These are phyloP conservation scores for Drosophila rhopaloa DNA, from an alignment of 1,140 invertebrate genomes.

Conservation along the genomic window DNA sequence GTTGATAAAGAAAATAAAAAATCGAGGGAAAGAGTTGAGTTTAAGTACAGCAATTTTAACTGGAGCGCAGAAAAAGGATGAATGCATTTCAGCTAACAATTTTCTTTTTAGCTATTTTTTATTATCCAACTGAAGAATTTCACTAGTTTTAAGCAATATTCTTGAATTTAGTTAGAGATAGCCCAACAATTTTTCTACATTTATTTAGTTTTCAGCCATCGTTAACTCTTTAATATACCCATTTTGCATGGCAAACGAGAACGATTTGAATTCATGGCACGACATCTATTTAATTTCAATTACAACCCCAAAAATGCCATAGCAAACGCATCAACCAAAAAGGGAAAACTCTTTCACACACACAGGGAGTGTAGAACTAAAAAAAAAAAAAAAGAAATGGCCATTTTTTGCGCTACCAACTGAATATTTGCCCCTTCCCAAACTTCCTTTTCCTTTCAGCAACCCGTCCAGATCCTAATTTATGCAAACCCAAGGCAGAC, in stretches of 20 bases:
- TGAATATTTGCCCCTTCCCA: conserved; percentile 24
- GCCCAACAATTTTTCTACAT: background rate
- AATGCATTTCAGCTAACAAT: conserved; percentile 2
- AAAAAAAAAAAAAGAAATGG: conserved; percentile 13
- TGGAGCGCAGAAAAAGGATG: background rate
- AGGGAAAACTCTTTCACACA: conserved; percentile 41
- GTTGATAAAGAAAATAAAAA: conserved; percentile 17
- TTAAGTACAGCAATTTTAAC: conserved; percentile 2
- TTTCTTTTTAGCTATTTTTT: background rate
- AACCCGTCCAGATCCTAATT: conserved; percentile 62
- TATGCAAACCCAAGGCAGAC: conserved; percentile 73
- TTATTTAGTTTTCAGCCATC: background rate
- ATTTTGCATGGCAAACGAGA: conserved; percentile 29
- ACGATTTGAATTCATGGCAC: conserved; percentile 79
- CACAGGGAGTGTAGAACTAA: conserved; percentile 2
- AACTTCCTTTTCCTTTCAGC: conserved; percentile 18
- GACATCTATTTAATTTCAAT: conserved; percentile 83
- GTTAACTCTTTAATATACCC: conserved; percentile 54
- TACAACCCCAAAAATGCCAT: conserved; percentile 77
- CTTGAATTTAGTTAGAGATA: background rate
- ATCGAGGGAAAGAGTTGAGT: background rate
- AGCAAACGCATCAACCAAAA: conserved; percentile 76
- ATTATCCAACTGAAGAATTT: background rate
- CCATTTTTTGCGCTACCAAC: conserved; percentile 69
- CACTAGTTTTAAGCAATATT: background rate